phyloP scores from a whole-genome alignment of 2,888 invertebrate species.

The Bembecia ichneumoniformis region DNA sequence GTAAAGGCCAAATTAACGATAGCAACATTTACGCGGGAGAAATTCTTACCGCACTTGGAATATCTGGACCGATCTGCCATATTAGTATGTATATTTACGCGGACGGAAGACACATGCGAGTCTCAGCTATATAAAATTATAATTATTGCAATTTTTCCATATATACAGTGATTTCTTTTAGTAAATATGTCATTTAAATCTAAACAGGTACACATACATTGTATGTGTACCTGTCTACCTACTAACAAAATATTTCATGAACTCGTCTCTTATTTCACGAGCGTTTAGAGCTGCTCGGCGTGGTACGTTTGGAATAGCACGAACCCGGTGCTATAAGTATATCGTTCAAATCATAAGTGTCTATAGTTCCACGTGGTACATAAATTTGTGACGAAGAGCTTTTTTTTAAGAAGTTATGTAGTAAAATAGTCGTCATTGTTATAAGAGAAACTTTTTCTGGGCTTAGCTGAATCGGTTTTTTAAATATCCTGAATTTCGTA shows the following conservation, averaged over 20 bases:
- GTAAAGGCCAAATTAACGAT: too few relatives aligned
- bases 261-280: background rate
- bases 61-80: too few relatives aligned
- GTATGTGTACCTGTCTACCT: background rate
- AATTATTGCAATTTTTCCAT: too few relatives aligned
- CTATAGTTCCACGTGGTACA: slow-evolving; percentile 10
- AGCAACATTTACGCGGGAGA: too few relatives aligned
- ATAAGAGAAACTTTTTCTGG: slow-evolving; percentile 8
- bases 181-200: too few relatives aligned
- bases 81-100: too few relatives aligned
- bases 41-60: too few relatives aligned
- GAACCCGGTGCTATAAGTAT: slow-evolving; percentile 7
- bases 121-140: too few relatives aligned
- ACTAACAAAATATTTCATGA: background rate
- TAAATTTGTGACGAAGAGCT: slow-evolving; percentile 10
- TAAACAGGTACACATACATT: too few relatives aligned
- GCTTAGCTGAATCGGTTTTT: slow-evolving; percentile 9
- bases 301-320: slow-evolving; percentile 1
- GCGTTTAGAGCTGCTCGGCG: background rate
- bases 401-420: slow-evolving; percentile 16
- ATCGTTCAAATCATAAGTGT: slow-evolving; percentile 6
- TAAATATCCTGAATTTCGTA: slow-evolving; percentile 11
- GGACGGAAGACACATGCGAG: too few relatives aligned
- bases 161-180: too few relatives aligned
- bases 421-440: slow-evolving; percentile 12